phyloP scores from a whole-genome alignment of 2,113 vertebrate genomes.

The Cyanistes caeruleus region DNA sequence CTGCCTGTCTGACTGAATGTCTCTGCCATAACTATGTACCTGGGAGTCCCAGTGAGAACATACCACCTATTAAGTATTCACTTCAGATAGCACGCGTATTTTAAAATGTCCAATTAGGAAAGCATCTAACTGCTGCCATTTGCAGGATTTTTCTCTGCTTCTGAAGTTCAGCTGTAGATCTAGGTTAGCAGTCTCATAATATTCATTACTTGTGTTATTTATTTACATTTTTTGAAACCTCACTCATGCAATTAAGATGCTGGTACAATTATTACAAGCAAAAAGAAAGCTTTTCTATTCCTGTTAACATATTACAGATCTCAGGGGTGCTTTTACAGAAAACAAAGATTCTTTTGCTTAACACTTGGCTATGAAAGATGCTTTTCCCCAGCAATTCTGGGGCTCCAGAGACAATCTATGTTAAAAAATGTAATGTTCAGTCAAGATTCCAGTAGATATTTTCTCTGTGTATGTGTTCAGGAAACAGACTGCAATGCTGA shows the following conservation, averaged over 20 bases:
- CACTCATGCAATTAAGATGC: neutral
- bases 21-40: neutral
- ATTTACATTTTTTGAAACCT: neutral
- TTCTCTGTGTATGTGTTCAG: neutral
- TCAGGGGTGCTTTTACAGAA: conserved; percentile 34
- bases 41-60: neutral
- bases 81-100: neutral
- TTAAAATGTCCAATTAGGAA: neutral
- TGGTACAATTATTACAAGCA: neutral
- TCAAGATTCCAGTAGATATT: neutral
- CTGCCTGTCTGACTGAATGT: no score
- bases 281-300: neutral
- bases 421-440: conserved; percentile 26
- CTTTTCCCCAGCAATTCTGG: conserved; percentile 5
- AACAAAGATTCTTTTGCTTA: conserved; percentile 16
- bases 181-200: neutral
- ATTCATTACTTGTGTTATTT: neutral
- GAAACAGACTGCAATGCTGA: neutral
- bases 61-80: neutral
- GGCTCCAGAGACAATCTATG: conserved; percentile 45
- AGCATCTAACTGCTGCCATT: neutral
- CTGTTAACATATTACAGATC: neutral
- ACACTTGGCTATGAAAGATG: neutral
- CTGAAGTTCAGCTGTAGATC: neutral
- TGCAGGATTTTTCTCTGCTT: neutral